phyloP scores from a whole-genome alignment of 1,140 invertebrate genomes.

The Eueides isabella region DNA sequence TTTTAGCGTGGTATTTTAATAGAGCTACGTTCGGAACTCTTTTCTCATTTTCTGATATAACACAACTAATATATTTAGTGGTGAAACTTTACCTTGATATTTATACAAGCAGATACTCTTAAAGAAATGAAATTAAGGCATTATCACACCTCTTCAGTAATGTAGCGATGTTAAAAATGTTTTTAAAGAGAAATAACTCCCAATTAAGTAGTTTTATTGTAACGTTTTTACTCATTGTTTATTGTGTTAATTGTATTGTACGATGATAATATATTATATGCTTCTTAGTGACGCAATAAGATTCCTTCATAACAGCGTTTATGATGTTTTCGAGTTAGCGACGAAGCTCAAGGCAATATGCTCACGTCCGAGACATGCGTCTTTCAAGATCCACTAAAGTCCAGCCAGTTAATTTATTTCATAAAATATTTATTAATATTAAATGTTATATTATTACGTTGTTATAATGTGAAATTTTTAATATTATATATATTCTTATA shows the following conservation, averaged over 20 bases:
- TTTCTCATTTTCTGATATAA: too few species aligned
- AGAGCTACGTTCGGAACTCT: background rate
- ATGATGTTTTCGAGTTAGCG: background rate
- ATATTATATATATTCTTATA: too few species aligned
- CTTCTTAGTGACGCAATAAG: background rate
- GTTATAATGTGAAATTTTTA: too few species aligned
- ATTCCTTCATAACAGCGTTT: background rate
- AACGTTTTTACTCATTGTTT: background rate
- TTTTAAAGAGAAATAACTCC: too few species aligned
- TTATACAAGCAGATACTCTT: too few species aligned
- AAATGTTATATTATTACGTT: too few species aligned
- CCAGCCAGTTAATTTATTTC: background rate
- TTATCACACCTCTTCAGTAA: too few species aligned
- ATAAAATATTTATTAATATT: background rate
- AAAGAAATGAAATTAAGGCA: too few species aligned
- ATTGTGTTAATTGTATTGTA: background rate
- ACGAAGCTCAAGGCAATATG: background rate
- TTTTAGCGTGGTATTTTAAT: background rate
- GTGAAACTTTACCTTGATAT: too few species aligned
- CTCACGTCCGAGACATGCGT: constrained; percentile 4
- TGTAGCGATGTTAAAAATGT: too few species aligned
- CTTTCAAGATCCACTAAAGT: constrained; percentile 3
- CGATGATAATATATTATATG: background rate
- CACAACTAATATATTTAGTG: too few species aligned
- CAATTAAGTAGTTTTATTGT: background rate